Evolutionary conservation across 1,140 invertebrate genomes (phyloP).

Genomic region (Belonocnema kinseyi): DNA sequence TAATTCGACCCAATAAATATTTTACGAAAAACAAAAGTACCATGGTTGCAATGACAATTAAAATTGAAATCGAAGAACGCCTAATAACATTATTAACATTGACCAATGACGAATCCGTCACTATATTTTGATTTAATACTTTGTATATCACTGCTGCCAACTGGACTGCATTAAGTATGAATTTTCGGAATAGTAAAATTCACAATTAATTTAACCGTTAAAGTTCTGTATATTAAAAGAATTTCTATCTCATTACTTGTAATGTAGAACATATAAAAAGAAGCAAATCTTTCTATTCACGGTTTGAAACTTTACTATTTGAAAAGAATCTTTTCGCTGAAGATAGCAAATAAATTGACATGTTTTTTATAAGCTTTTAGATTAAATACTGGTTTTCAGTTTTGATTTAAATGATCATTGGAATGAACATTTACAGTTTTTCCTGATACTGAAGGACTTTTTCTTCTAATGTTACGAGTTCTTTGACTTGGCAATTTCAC

Average conservation of each 20-base stretch:
- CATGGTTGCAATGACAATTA: not conserved
- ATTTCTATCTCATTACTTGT: too few relatives aligned
- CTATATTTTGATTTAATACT: not conserved
- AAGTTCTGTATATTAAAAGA: too few relatives aligned
- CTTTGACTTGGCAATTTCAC: conserved; percentile 11
- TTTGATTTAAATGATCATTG: conserved; percentile 10
- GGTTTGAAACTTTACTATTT: too few relatives aligned
- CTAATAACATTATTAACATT: not conserved
- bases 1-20: not conserved
- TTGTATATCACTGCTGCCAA: not conserved
- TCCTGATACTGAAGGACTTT: not conserved
- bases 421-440: not conserved
- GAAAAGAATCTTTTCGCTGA: not conserved
- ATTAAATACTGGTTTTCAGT: not conserved
- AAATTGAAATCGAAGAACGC: conserved; percentile 1
- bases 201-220: too few relatives aligned
- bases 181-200: too few relatives aligned
- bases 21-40: not conserved
- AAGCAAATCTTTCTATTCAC: too few relatives aligned
- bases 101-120: not conserved
- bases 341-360: not conserved
- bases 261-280: too few relatives aligned
- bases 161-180: too few relatives aligned
- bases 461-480: conserved; percentile 5
- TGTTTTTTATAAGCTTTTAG: not conserved